phyloP scores from a whole-genome alignment of 37 sponge, comb jelly and placozoan genomes.

The Tethya wilhelma region DNA sequence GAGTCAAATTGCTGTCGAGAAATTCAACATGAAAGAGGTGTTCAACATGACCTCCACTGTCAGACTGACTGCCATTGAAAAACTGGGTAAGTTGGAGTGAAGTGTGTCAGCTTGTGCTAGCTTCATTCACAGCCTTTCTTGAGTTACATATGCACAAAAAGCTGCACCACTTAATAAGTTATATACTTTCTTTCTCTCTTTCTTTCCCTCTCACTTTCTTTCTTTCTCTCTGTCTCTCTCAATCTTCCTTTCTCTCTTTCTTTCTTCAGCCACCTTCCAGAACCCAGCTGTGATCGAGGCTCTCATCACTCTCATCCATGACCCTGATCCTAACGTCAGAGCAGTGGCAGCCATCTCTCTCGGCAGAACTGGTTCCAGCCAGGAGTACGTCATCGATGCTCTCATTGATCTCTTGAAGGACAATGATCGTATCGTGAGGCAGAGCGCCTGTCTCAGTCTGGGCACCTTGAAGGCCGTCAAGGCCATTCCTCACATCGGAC shows the following conservation, averaged over 20 bases:
- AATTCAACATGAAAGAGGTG: slow-evolving; percentile 91
- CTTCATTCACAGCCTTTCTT: not conserved
- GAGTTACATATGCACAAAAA: not conserved
- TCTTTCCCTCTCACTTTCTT: not conserved
- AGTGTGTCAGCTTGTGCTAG: no score
- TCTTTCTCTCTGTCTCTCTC: not conserved
- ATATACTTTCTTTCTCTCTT: not conserved
- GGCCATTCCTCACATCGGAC: slow-evolving; percentile 77
- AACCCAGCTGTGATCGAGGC: slow-evolving; percentile 92
- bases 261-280: slow-evolving; percentile 73
- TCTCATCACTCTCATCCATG: slow-evolving; percentile 73
- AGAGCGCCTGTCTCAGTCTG: slow-evolving; percentile 92
- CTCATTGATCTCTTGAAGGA: slow-evolving; percentile 81
- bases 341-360: slow-evolving; percentile 97
- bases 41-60: slow-evolving; percentile 93
- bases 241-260: not conserved
- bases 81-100: slow-evolving; percentile 63
- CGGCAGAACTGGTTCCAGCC: slow-evolving; percentile 68
- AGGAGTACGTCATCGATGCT: slow-evolving; percentile 55
- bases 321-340: slow-evolving; percentile 92
- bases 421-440: slow-evolving; percentile 88
- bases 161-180: not conserved
- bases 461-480: slow-evolving; percentile 80
- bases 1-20: slow-evolving; percentile 75
- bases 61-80: slow-evolving; percentile 91